Evolutionary conservation across 2,113 vertebrate genomes (phyloP).

Genomic region (Brachypodius melanocephalos): DNA sequence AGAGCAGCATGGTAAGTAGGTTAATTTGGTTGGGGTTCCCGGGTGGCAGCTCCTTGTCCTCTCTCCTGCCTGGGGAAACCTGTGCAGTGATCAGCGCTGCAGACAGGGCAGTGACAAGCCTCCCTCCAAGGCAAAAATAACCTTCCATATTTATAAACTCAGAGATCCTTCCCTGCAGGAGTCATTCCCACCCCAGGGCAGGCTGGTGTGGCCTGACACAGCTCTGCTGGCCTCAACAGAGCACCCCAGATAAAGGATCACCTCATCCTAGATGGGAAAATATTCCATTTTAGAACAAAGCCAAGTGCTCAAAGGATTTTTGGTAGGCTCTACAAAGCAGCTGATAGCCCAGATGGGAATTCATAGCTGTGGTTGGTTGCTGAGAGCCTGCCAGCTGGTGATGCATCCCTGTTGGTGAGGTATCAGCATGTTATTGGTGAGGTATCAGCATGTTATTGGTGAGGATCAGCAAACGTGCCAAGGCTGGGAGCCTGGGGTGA

Average conservation of each 20-base stretch:
- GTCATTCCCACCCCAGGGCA: not conserved
- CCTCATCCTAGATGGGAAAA: not conserved
- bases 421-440: not conserved
- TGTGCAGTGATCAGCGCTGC: not conserved
- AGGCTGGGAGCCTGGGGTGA: not conserved
- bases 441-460: not conserved
- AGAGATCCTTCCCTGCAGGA: not conserved
- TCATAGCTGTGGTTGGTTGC: not conserved
- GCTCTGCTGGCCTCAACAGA: not conserved
- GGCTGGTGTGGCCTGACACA: not conserved
- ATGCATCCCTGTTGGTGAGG: not conserved
- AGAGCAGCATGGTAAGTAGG: not conserved
- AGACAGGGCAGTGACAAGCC: not conserved
- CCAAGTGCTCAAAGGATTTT: not conserved
- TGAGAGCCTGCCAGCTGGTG: slow-evolving; percentile 17
- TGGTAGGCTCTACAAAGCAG: not conserved
- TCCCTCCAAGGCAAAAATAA: not conserved
- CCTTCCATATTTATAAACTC: not conserved
- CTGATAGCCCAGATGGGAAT: slow-evolving; percentile 27
- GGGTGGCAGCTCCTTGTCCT: not conserved
- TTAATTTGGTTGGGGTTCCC: slow-evolving; percentile 10
- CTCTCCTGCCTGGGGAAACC: not conserved
- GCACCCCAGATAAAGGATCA: not conserved
- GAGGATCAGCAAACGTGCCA: not conserved
- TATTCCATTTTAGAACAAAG: not conserved